phyloP scores from a whole-genome alignment of 1,140 invertebrate genomes.

The Drosophila quadrilineata region DNA sequence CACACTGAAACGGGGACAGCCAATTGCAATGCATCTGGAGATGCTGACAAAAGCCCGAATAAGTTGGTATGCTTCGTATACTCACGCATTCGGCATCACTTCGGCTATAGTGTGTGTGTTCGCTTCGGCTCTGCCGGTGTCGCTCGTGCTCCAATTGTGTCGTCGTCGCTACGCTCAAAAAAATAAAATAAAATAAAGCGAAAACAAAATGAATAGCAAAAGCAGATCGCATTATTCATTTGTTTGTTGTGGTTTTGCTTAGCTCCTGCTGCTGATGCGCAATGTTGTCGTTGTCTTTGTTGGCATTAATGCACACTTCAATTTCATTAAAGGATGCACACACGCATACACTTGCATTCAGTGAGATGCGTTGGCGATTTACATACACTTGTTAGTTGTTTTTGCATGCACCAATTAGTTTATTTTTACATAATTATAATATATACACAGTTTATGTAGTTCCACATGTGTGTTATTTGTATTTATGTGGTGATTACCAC shows the following conservation, averaged over 20 bases:
- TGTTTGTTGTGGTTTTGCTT: constrained; percentile 16
- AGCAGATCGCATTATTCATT: constrained; percentile 59
- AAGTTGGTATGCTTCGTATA: constrained; percentile 4
- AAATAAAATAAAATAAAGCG: too few species aligned
- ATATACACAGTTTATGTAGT: constrained; percentile 20
- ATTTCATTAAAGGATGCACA: constrained; percentile 70
- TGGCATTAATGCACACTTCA: constrained; percentile 63
- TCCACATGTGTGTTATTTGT: constrained; percentile 34
- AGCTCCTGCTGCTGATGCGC: too few species aligned
- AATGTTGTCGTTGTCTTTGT: neutral
- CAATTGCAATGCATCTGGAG: constrained; percentile 47
- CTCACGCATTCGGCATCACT: too few species aligned
- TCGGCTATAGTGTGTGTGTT: constrained; percentile 6
- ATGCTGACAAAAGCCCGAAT: constrained; percentile 37
- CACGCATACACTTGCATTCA: constrained; percentile 1
- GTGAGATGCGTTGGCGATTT: constrained; percentile 6
- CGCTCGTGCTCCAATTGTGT: constrained; percentile 56
- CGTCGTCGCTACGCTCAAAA: constrained; percentile 53
- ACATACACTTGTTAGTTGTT: constrained; percentile 32
- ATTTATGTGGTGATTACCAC: constrained; percentile 60
- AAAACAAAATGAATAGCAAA: too few species aligned
- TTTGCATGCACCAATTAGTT: constrained; percentile 76
- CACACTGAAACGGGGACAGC: constrained; percentile 35
- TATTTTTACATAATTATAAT: constrained; percentile 51
- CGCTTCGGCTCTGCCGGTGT: constrained; percentile 16